Conservation (phyloP, 2,888 invertebrate genomes). For the Diaperis boleti region DNA sequence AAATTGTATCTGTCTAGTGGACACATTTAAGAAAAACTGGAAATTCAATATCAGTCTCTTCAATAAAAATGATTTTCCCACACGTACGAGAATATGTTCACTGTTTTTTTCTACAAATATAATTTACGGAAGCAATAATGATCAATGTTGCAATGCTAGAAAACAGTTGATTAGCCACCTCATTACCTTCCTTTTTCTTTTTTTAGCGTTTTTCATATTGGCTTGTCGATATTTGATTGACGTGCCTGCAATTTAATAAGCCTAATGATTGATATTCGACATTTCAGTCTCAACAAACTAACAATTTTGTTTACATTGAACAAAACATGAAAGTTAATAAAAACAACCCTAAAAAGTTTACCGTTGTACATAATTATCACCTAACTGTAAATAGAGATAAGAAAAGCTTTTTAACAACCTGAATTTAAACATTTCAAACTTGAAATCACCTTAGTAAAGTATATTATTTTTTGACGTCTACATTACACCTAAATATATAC, state of each 20-base stretch:
- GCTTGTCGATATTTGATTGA: constrained; percentile 35
- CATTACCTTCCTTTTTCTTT: constrained; percentile 35
- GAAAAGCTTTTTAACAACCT: constrained; percentile 12
- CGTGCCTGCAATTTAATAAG: constrained; percentile 34
- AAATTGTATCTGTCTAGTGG: background rate
- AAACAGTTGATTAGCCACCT: constrained; percentile 39
- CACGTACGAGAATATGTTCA: background rate
- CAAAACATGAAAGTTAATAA: constrained; percentile 8
- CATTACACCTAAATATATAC: no score
- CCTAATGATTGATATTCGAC: constrained; percentile 25
- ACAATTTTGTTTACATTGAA: constrained; percentile 36
- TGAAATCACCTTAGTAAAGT: no score
- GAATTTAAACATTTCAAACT: constrained; percentile 33
- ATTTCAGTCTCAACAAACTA: constrained; percentile 25
- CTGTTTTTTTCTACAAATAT: constrained; percentile 19
- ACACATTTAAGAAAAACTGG: background rate
- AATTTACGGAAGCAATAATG: constrained; percentile 15
- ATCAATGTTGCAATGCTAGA: constrained; percentile 27
- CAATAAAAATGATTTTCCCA: constrained; percentile 3
- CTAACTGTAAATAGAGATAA: constrained; percentile 1
- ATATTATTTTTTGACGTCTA: no score
- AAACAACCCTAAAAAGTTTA: background rate
- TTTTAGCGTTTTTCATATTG: constrained; percentile 30
- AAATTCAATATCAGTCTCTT: background rate
- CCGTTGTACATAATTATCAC: background rate